phyloP scores from a whole-genome alignment of 2,113 vertebrate genomes.

The Cochlearius cochlearius region DNA sequence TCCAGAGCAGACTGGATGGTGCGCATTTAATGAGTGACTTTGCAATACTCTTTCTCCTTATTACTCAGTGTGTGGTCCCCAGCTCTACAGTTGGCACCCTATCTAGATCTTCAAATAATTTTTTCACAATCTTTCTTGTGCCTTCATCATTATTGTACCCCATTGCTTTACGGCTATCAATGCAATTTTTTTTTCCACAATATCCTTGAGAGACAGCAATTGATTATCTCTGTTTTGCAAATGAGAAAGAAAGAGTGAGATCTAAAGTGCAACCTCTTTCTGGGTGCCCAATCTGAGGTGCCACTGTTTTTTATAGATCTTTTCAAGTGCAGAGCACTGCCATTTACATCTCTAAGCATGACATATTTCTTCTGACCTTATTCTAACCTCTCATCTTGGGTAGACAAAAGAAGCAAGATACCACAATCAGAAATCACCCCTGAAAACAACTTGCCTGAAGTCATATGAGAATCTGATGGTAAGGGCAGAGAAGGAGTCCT shows the following conservation, averaged over 20 bases:
- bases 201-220: not conserved
- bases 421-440: not conserved
- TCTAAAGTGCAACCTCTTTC: not conserved
- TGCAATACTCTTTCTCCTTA: not conserved
- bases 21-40: not conserved
- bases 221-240: not conserved
- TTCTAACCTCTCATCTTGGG: not conserved
- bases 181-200: not conserved
- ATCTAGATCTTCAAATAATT: not conserved
- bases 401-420: not conserved
- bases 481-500: not conserved
- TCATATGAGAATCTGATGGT: not conserved
- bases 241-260: not conserved
- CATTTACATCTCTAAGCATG: not conserved
- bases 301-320: not conserved
- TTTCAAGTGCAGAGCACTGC: not conserved
- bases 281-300: not conserved
- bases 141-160: not conserved
- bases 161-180: not conserved
- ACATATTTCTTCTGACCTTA: not conserved
- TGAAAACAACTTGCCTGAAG: not conserved
- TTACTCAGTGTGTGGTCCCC: constrained; percentile 24
- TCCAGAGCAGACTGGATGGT: constrained; percentile 13
- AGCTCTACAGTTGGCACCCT: not conserved
- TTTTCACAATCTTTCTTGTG: not conserved